These are phyloP conservation scores for Epizoanthus fatuus DNA, from an alignment of 92 coral and sea anemone genomes.

Conservation along the genomic window DNA sequence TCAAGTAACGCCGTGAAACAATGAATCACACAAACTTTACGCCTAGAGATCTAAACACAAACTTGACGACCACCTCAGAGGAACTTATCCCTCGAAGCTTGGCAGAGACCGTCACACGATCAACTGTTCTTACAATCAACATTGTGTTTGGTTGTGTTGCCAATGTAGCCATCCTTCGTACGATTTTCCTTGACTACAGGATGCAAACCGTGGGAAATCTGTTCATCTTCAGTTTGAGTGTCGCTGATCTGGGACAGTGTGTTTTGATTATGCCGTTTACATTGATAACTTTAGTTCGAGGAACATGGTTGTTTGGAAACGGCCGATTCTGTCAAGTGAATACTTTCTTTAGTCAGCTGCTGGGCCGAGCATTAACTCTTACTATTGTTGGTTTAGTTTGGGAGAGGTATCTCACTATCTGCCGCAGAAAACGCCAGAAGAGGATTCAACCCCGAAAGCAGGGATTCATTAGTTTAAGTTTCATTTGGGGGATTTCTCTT, in stretches of 20 bases:
- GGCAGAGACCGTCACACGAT: neutral
- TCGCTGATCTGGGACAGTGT: conserved; percentile 19
- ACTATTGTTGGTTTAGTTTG: neutral
- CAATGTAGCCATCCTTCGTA: neutral
- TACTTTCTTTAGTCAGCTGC: neutral
- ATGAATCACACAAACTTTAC: neutral
- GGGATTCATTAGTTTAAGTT: neutral
- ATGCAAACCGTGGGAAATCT: conserved; percentile 6
- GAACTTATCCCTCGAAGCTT: neutral
- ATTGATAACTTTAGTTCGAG: neutral
- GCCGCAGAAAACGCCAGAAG: neutral
- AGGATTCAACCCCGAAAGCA: neutral
- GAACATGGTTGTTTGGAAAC: neutral
- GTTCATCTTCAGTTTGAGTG: conserved; percentile 2
- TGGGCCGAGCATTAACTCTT: neutral
- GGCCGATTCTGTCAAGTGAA: conserved; percentile 6
- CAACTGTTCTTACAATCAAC: neutral
- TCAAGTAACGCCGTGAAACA: neutral
- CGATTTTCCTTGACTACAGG: neutral
- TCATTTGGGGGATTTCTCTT: neutral
- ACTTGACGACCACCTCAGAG: neutral
- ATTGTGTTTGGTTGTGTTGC: neutral
- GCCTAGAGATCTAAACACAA: neutral
- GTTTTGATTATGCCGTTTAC: conserved; percentile 10
- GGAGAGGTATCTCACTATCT: neutral